These are phyloP conservation scores for Cyclophora punctaria DNA, from an alignment of 2,888 invertebrate species.

Conservation along the genomic window DNA sequence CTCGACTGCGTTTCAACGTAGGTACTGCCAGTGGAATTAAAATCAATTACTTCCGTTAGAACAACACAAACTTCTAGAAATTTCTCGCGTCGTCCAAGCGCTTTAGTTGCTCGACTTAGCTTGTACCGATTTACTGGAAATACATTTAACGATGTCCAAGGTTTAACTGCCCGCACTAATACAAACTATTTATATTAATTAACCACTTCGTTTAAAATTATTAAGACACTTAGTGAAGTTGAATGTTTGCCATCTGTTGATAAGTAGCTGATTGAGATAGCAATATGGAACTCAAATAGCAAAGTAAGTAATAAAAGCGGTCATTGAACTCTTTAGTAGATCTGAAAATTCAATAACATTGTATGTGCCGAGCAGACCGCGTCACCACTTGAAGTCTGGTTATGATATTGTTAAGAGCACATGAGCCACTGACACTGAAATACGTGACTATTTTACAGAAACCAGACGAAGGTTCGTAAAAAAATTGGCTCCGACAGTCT, in stretches of 20 bases:
- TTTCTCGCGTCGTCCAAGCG: constrained; percentile 26
- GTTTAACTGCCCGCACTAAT: constrained; percentile 21
- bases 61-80: constrained; percentile 49
- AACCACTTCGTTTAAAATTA: too few species aligned
- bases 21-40: constrained; percentile 56
- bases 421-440: constrained; percentile 48
- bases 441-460: constrained; percentile 57
- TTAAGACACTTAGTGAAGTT: too few species aligned
- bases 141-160: constrained; percentile 26
- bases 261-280: too few species aligned
- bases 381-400: constrained; percentile 29
- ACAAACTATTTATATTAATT: too few species aligned
- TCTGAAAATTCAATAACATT: constrained; percentile 45
- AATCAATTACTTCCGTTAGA: constrained; percentile 60
- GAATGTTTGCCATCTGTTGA: too few species aligned
- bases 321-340: constrained; percentile 36
- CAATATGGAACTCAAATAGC: too few species aligned
- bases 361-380: constrained; percentile 22
- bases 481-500: constrained; percentile 44
- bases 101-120: constrained; percentile 18
- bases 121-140: constrained; percentile 35
- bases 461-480: constrained; percentile 32
- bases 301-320: constrained; percentile 5
- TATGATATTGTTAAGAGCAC: constrained; percentile 52
- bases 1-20: constrained; percentile 50